Evolutionary conservation across 2,888 invertebrate species (phyloP).

Genomic region (Allophyes oxyacanthae): DNA sequence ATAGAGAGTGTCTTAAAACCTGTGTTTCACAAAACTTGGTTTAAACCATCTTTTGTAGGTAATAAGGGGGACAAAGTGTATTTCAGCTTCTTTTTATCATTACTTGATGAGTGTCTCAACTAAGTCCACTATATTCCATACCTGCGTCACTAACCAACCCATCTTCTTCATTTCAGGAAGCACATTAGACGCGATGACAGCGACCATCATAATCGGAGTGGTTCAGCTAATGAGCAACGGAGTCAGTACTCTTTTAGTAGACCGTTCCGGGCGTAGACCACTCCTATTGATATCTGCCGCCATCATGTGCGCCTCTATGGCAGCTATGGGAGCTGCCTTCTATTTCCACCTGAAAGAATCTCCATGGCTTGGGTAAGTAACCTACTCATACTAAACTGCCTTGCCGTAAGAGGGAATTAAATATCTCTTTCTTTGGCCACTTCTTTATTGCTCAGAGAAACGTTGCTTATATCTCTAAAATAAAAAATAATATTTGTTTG

Average conservation of each 20-base stretch:
- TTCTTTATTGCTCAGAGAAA: no score
- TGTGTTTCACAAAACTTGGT: no score
- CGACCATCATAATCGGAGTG: slow-evolving; percentile 88
- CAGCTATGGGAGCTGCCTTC: slow-evolving; percentile 87
- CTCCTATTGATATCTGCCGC: slow-evolving; percentile 89
- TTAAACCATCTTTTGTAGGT: no score
- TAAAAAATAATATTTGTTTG: no score
- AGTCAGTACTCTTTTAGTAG: slow-evolving; percentile 88
- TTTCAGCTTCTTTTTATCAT: no score
- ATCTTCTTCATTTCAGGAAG: slow-evolving; percentile 73
- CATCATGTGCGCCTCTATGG: slow-evolving; percentile 87
- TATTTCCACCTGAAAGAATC: slow-evolving; percentile 80
- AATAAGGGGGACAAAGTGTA: no score
- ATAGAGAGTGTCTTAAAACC: no score
- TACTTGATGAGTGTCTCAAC: no score
- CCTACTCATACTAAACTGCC: background rate
- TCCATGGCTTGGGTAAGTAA: slow-evolving; percentile 78
- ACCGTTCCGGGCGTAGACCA: slow-evolving; percentile 89
- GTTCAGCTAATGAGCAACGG: slow-evolving; percentile 88
- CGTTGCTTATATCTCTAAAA: no score
- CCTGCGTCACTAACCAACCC: no score
- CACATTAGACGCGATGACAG: slow-evolving; percentile 84
- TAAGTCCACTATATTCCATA: no score
- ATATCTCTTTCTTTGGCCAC: background rate
- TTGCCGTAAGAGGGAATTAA: no score